A percentile compares a stretch with the other conserved stretches of the same genome.
Conservation (phyloP, 1,140 invertebrate genomes). For the Penaeus chinensis region DNA sequence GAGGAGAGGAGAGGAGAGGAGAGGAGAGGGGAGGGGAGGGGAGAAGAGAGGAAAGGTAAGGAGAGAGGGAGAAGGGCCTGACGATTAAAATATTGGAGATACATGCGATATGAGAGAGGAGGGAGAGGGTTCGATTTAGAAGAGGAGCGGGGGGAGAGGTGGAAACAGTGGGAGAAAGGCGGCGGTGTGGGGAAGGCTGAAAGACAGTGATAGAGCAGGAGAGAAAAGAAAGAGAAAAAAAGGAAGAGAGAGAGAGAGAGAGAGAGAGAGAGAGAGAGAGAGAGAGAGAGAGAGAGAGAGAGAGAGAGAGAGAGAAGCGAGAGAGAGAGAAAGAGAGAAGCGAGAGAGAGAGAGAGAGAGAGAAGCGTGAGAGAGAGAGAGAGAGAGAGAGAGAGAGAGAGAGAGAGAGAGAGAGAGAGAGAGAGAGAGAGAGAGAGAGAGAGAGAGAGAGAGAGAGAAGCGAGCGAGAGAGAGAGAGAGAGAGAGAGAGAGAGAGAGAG, state of each 20-base stretch:
- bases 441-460: neutral
- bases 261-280: too few relatives aligned
- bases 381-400: neutral
- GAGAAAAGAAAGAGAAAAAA: neutral
- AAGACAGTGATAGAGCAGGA: neutral
- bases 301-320: neutral
- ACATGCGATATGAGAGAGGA: too few relatives aligned
- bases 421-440: too few relatives aligned
- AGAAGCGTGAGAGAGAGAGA: neutral
- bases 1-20: too few relatives aligned
- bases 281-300: neutral
- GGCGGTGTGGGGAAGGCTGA: neutral
- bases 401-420: neutral
- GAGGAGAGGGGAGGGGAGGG: too few relatives aligned
- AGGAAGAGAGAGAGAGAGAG: neutral
- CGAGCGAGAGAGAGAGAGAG: neutral
- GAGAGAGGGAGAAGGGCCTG: too few relatives aligned
- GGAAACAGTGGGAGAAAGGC: neutral
- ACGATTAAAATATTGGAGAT: too few relatives aligned
- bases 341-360: neutral
- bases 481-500: too few relatives aligned
- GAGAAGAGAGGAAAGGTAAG: too few relatives aligned
- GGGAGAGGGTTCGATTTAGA: too few relatives aligned
- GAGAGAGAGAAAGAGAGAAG: too few relatives aligned
- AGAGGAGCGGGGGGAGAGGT: neutral